Percentiles rank a stretch among this genome's conserved stretches.
phyloP scores from a whole-genome alignment of 2,113 vertebrate genomes.

The Amblyornis subalaris region DNA sequence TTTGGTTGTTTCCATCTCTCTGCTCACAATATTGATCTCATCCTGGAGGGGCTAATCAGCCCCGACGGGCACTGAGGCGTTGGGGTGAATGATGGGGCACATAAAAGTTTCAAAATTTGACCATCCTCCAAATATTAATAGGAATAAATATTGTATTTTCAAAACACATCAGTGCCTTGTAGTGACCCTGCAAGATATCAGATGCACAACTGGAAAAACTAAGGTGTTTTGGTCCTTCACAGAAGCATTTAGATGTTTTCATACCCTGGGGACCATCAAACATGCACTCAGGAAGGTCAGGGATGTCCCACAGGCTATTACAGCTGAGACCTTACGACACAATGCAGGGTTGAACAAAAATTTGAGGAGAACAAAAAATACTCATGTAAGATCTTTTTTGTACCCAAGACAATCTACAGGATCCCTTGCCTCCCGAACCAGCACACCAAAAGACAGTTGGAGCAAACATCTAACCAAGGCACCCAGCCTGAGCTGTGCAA shows the following conservation, averaged over 20 bases:
- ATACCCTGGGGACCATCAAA: background rate
- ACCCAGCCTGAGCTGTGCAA: background rate
- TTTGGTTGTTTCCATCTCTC: background rate
- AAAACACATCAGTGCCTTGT: background rate
- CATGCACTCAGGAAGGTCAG: background rate
- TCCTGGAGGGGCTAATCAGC: background rate
- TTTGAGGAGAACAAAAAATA: background rate
- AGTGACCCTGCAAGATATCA: background rate
- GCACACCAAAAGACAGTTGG: background rate
- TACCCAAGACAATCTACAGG: background rate
- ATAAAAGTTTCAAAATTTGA: background rate
- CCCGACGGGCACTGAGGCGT: background rate
- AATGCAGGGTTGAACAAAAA: background rate
- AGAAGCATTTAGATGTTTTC: background rate
- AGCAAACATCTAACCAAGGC: background rate
- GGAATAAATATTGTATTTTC: background rate
- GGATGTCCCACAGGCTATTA: background rate
- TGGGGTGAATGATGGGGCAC: background rate
- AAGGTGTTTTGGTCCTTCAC: background rate
- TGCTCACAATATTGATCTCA: background rate
- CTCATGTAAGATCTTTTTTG: background rate
- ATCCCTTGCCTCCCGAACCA: rapidly evolving
- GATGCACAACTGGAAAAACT: background rate
- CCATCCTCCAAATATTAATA: background rate
- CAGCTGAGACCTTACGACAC: background rate